phyloP scores from a whole-genome alignment of 2,888 invertebrate genomes.

The Neocrepidodera transversa region DNA sequence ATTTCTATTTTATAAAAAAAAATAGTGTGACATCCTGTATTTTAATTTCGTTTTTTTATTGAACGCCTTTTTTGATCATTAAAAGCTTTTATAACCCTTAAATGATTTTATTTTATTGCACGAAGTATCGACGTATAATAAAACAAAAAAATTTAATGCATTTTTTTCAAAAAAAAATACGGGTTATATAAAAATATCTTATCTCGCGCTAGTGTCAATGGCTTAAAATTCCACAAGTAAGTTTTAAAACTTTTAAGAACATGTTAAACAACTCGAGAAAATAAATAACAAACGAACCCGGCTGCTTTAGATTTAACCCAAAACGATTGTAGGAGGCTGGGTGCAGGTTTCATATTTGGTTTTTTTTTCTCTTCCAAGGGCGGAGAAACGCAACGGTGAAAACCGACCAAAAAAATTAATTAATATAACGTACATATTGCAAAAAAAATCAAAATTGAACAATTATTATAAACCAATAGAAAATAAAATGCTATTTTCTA shows the following conservation, averaged over 20 bases:
- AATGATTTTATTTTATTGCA: slow-evolving; percentile 41
- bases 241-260: slow-evolving; percentile 46
- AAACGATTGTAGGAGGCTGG: slow-evolving; percentile 44
- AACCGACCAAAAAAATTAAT: too few relatives aligned
- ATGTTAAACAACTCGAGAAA: slow-evolving; percentile 47
- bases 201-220: slow-evolving; percentile 45
- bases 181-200: slow-evolving; percentile 43
- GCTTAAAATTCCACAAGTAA: slow-evolving; percentile 46
- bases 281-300: slow-evolving; percentile 35
- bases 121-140: slow-evolving; percentile 48
- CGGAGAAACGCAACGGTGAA: too few relatives aligned
- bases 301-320: slow-evolving; percentile 34
- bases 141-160: slow-evolving; percentile 53
- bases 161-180: slow-evolving; percentile 45
- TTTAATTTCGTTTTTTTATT: slow-evolving; percentile 32
- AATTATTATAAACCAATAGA: too few relatives aligned
- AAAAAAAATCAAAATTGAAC: too few relatives aligned
- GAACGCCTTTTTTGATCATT: slow-evolving; percentile 35
- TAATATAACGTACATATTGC: too few relatives aligned
- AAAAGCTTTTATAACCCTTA: slow-evolving; percentile 40
- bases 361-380: slow-evolving; percentile 22
- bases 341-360: slow-evolving; percentile 37
- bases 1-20: too few relatives aligned
- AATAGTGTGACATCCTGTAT: too few relatives aligned
- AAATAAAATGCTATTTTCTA: too few relatives aligned